Evolutionary conservation across 2,113 vertebrate genomes (phyloP).

Genomic region (Eudyptes chrysolophus): DNA sequence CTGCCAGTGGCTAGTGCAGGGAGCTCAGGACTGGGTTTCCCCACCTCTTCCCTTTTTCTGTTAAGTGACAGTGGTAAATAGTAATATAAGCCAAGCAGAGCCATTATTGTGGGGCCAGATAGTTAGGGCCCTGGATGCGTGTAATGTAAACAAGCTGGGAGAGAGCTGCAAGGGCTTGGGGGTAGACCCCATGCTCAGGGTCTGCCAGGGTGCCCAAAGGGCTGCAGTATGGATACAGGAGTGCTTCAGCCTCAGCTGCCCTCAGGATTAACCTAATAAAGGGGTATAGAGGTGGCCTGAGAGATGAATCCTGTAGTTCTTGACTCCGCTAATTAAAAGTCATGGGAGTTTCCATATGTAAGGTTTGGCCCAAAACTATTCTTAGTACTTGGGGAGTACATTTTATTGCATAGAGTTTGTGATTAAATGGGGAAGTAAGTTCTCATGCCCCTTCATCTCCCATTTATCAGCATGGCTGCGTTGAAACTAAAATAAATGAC

Average conservation of each 20-base stretch:
- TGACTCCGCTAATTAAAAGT: neutral
- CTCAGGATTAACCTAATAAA: neutral
- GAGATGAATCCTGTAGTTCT: neutral
- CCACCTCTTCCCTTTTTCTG: neutral
- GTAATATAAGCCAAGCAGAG: neutral
- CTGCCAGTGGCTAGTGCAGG: neutral
- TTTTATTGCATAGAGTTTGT: neutral
- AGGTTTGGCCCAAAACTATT: neutral
- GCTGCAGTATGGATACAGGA: rapidly evolving
- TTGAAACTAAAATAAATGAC: slow-evolving; percentile 28
- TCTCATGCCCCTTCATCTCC: neutral
- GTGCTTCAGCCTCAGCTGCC: neutral
- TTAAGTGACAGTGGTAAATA: neutral
- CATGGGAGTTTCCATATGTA: neutral
- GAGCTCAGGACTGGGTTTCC: neutral
- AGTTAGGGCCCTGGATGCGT: neutral
- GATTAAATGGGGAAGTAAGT: neutral
- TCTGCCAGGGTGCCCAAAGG: neutral
- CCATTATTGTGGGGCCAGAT: neutral
- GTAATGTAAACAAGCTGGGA: neutral
- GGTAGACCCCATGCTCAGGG: neutral
- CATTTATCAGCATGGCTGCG: neutral
- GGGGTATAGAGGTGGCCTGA: neutral
- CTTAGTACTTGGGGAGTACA: neutral
- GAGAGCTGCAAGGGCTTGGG: neutral